Conservation (phyloP, 2,113 vertebrate species). For the Pygoscelis antarcticus region DNA sequence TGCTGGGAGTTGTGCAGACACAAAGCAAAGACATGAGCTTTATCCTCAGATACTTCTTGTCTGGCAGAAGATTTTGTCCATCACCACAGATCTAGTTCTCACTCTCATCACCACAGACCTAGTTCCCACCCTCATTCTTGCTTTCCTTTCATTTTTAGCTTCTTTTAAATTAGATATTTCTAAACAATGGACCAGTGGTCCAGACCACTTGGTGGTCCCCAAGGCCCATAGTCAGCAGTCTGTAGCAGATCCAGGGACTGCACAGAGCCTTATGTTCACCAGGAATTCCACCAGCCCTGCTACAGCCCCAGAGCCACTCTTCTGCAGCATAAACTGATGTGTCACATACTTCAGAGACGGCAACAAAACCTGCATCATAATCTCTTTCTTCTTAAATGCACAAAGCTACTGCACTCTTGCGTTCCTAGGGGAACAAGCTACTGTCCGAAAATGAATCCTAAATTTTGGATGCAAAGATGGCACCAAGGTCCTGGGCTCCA, state of each 20-base stretch:
- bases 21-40: background rate
- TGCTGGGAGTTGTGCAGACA: background rate
- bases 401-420: background rate
- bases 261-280: background rate
- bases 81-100: background rate
- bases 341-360: background rate
- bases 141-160: background rate
- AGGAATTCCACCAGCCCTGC: background rate
- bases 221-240: background rate
- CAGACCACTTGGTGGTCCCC: background rate
- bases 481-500: background rate
- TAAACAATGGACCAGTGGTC: background rate
- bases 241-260: background rate
- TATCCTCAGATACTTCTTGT: background rate
- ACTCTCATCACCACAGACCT: background rate
- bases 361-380: background rate
- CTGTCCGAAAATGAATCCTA: fast-evolving
- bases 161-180: background rate
- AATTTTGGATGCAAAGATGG: background rate
- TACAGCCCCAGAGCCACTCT: background rate
- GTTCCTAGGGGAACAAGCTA: background rate
- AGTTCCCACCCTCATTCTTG: background rate
- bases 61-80: conserved; percentile 17
- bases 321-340: background rate
- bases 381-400: background rate